phyloP scores from a whole-genome alignment of 2,797 vertebrate species.

The Enteromius radiatus region DNA sequence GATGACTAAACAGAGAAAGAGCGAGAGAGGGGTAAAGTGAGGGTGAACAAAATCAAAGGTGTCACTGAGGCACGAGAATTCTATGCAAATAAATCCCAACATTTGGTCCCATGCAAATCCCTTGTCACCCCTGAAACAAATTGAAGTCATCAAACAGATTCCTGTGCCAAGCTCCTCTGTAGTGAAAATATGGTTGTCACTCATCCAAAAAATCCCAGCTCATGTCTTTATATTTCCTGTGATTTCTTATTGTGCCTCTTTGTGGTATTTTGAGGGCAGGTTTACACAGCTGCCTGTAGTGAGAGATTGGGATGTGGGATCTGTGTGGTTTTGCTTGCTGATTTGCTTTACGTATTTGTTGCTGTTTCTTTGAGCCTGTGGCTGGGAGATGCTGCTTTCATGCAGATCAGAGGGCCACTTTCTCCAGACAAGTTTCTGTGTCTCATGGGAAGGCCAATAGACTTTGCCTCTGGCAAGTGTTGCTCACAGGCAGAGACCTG shows the following conservation, averaged over 20 bases:
- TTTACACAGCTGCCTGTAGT: slow-evolving; percentile 22
- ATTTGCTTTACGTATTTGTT: slow-evolving; percentile 55
- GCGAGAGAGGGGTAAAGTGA: background rate
- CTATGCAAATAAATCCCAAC: slow-evolving; percentile 58
- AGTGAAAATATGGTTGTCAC: slow-evolving; percentile 30
- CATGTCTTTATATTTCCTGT: slow-evolving; percentile 24
- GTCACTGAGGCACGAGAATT: slow-evolving; percentile 51
- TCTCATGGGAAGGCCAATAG: slow-evolving; percentile 52
- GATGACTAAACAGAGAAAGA: slow-evolving; percentile 24
- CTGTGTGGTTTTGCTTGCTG: slow-evolving; percentile 43
- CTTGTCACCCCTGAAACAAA: slow-evolving; percentile 59
- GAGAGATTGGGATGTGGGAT: slow-evolving; percentile 32
- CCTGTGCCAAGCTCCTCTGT: slow-evolving; percentile 39
- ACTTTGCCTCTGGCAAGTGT: slow-evolving; percentile 59
- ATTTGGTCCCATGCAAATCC: slow-evolving; percentile 60
- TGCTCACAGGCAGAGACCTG: slow-evolving; percentile 38
- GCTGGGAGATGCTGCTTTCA: slow-evolving; percentile 51
- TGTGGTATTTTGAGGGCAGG: slow-evolving; percentile 15
- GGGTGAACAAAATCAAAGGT: slow-evolving; percentile 44
- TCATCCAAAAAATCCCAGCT: slow-evolving; percentile 24
- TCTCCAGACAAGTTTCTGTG: slow-evolving; percentile 47
- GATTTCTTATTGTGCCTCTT: slow-evolving; percentile 27
- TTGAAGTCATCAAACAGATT: slow-evolving; percentile 50
- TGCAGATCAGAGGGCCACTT: slow-evolving; percentile 55
- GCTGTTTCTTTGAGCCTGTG: slow-evolving; percentile 50